Percentiles rank a stretch among this genome's conserved stretches.
These are phyloP conservation scores for Drosophila lacertosa DNA, from an alignment of 1,140 invertebrate genomes.

Conservation along the genomic window DNA sequence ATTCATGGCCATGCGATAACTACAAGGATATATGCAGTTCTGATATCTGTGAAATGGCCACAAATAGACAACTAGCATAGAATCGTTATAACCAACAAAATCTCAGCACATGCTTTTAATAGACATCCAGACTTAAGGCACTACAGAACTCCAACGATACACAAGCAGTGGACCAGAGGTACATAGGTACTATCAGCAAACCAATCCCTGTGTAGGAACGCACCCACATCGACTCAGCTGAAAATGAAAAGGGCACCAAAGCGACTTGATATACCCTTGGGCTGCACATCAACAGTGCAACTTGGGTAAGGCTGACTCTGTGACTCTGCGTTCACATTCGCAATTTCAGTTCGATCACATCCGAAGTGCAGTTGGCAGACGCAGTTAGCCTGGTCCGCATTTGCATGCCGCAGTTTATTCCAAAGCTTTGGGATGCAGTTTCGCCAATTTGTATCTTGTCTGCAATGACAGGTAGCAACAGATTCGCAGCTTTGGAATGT, in stretches of 20 bases:
- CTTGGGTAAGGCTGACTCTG: constrained; percentile 22
- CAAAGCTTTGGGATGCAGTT: constrained; percentile 52
- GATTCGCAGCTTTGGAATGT: not conserved
- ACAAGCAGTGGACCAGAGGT: no score
- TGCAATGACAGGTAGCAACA: constrained; percentile 33
- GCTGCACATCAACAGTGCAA: constrained; percentile 59
- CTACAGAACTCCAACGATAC: no score
- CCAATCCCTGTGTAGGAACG: constrained; percentile 22
- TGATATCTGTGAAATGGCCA: not conserved
- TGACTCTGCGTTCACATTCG: constrained; percentile 13
- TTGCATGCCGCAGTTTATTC: constrained; percentile 72
- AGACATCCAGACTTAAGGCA: no score
- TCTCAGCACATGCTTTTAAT: no score
- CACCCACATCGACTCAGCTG: constrained; percentile 51
- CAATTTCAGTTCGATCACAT: constrained; percentile 25
- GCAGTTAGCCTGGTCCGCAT: constrained; percentile 31
- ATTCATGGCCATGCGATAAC: constrained; percentile 1
- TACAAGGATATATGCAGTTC: not conserved
- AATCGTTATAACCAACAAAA: no score
- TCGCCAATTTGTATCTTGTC: constrained; percentile 67
- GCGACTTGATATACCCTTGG: constrained; percentile 29
- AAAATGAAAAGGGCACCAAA: not conserved
- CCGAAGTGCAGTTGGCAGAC: constrained; percentile 15
- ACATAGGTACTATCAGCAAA: no score
- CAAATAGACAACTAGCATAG: not conserved